Evolutionary conservation across 1,140 invertebrate species (phyloP), one percentile per base, ranked within the genome.

Genomic region (Dinoponera quadriceps): DNA sequence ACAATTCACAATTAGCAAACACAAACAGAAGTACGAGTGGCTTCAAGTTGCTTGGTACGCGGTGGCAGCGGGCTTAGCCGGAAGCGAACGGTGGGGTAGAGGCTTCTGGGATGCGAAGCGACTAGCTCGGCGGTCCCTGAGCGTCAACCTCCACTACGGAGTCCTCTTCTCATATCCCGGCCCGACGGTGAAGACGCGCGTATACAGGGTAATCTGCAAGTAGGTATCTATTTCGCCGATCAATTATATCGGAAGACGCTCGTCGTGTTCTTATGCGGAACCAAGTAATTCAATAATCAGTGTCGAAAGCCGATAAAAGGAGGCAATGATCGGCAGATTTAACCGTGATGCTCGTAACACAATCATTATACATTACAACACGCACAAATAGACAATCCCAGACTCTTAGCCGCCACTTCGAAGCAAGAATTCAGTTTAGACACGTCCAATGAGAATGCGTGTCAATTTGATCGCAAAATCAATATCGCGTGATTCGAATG

Each of bases 1-100:
- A 94, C 93, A 94, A 94, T 94, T 94, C 93, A 93, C 94, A 94
- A 94, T 94, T 94, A 94, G 93, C 92, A 94, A 94, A 94, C 91
- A 93, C 93, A 94, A 94, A 94, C 92, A 92, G 83, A 93, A 92
- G 88, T 90, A 93, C 90, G 88, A 93, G 93, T 90, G 91, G 89
- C 89, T 91, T 93, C 89, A 91, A 92, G 92, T 92, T 91, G 88
- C 85, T 85, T 85, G 91, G 85, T 88, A 89, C 85, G 88, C 83
- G 86, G 86, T 88, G 77, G 75, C 82, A 88, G 90, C 83, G 88
- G 66, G 83, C 82, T 82, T 87, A 88, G 90, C 89, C 89, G 88
- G 90, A 90, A 90, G 90, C 90, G 78, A 87, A 77, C 74, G 87
- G 77, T 88, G 75, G 88, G 90, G 83, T 89, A 89, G 74, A 77